These are phyloP conservation scores for Idaea dimidiata DNA, from an alignment of 2,888 invertebrate species.

Conservation along the genomic window DNA sequence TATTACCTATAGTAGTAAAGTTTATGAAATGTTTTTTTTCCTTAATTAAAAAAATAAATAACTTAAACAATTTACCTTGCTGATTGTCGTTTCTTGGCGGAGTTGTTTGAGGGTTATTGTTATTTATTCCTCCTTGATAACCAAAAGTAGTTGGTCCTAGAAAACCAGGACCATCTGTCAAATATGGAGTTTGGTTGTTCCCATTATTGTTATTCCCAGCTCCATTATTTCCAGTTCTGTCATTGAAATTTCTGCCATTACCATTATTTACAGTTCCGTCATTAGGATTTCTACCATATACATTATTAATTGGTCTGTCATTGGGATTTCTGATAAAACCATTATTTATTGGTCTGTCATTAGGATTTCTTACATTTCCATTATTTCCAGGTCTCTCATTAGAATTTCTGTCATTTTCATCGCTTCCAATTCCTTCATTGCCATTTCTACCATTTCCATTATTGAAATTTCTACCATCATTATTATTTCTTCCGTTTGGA, in stretches of 20 bases:
- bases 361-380: not conserved
- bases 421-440: not conserved
- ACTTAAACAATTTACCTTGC: not conserved
- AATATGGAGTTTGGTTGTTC: not conserved
- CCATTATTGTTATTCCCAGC: constrained; percentile 2
- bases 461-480: no score
- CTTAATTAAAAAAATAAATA: no score
- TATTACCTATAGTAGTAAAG: no score
- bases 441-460: no score
- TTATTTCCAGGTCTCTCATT: not conserved
- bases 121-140: not conserved
- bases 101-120: not conserved
- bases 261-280: not conserved
- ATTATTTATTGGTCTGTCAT: not conserved
- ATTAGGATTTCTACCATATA: not conserved
- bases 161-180: not conserved
- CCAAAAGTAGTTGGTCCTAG: not conserved
- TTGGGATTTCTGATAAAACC: not conserved
- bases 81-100: not conserved
- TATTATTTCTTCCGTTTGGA: not conserved
- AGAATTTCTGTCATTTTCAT: not conserved
- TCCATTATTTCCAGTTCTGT: not conserved
- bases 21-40: no score
- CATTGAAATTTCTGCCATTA: not conserved
- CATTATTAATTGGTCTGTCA: not conserved